Base-by-base conservation (phyloP, 2,113 vertebrate species). In the Dicerorhinus sumatrensis region DNA sequence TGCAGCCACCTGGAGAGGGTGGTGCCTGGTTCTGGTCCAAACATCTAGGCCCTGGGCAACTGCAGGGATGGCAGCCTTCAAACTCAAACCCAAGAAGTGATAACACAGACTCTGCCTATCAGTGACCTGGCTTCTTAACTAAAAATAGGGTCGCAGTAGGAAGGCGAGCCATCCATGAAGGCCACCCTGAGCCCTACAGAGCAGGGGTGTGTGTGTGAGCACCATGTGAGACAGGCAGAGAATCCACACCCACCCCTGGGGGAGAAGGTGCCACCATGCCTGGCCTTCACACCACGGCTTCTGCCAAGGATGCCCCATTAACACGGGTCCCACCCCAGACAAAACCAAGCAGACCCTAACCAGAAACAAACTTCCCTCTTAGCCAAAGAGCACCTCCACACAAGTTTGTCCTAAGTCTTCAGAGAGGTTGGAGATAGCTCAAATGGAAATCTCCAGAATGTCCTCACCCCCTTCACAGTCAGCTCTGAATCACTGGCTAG, bases 81-180 rank as follows among this genome's bases (percentile, higher is more conserved):
- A 76, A 93, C 25, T 20, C 36, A 56, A 89, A 54, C 4, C 3
- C 11, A 29, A 58, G 46, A 95, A 60, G 39, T 56, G 69, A 33
- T 58, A 62, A 91, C 31, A 94, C 31, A 88, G n/a, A 84, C 17
- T 65, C 42, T 58, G 36, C 56, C 58, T 56, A 29, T 21, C 12
- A 21, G 73, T n/a, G 39, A 75, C 56, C 25, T 77, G 70, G 31
- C 11, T 87, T 96, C 29, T 80, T 92, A 48, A 76, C 63, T 84
- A 91, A 91, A 96, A 91, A 79, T 56, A 87, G 95, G 72, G 36
- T 39, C 58, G 31, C 17, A 60, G 33, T 8, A 62, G 70, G n/a
- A 94, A 92, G 69, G 18, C 9, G 23, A 62, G 39, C 46, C 14
- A 76, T 91, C 20, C 33, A 3, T 7, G 20, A 75, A 58, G 58